Base-by-base conservation (phyloP, 2,113 vertebrate species). In the Peromyscus polionotus region DNA sequence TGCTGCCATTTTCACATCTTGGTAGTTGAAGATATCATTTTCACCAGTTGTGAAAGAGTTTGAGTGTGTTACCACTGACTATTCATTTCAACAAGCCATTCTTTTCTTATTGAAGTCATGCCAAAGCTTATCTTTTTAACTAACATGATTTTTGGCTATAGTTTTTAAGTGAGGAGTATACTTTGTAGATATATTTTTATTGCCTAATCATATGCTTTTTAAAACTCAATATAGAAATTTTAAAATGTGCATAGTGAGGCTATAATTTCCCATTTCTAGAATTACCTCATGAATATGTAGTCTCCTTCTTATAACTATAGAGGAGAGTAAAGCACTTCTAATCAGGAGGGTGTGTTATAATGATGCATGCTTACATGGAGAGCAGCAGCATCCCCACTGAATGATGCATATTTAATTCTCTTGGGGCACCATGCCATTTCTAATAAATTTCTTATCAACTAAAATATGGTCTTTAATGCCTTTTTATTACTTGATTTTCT, bases 291-390 rank as follows among this genome's bases (percentile, higher is more conserved):
- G 0, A 24, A 73, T 36, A 67, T 96, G 85, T 96, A 72, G 19
- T 63, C 28, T 1, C 42, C 5, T 81, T 36, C 68, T 93, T 96
- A 48, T 28, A 59, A 86, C 33, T 79, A 31, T 51, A 65, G 93
- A 83, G 70, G 48, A 96, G 68, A 95, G 77, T 63, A 93, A 70
- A 16, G 3, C 13, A 8, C 72, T 80, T 97, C 68, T 92, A 92
- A 67, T 90, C 33, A 92, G 72, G 87, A 94, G 11, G 3, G 0
- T 59, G 19, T 91, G 19, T 63, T 93, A 16, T 63, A 68, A 87
- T 22, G 84, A 51, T 63, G 20, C 65, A 57, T 85, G 45, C 5
- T 67, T 9, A 70, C 80, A 70, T 83, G 17, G 10, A 67, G 22
- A 59, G 20, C 93, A 51, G 51, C 39, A 5, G 14, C 33, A 36